Evolutionary conservation across 2,797 vertebrate genomes (phyloP), one percentile per base, ranked within the genome.

Genomic region (Podarcis siculus): DNA sequence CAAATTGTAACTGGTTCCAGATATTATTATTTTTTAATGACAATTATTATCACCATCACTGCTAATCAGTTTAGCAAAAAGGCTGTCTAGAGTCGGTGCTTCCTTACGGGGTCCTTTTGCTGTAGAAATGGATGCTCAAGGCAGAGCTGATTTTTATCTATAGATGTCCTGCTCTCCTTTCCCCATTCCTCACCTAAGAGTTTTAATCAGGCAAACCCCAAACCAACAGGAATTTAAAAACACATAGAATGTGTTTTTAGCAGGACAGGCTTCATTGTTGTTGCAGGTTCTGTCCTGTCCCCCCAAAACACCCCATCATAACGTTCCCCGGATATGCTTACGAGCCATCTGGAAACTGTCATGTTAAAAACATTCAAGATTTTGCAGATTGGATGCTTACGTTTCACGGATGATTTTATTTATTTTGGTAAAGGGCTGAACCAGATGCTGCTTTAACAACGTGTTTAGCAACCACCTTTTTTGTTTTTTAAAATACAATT

Each of bases 91-190:
- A 83, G 81, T 61, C n/a, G 82, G 84, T 76, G 89, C 80, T 93
- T 92, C 82, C 25, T 45, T 67, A n/a, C 15, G 69, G 80, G 37
- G 8, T 45, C 80, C 64, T 42, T 0, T 87, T 86, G 86, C 91
- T 85, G 77, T 88, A 88, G 91, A 94, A 82, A 90, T 92, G 90
- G 93, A 91, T 94, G 91, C 92, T 95, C 92, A 87, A 89, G 91
- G 85, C 86, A 91, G 17, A 92, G 77, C 66, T 7, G 61, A 83
- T 95, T 93, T 89, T 91, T 93, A 91, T 55, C 49, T 15, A 15
- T 55, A 55, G 13, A 55, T 81, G 19, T 91, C 94, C 86, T 61
- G 90, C 89, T 92, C 86, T 93, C 87, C 8, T 39, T 15, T 1
- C 49, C 49, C 49, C 49, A 55, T 55, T 55, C 13, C 49, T 55